Base-by-base conservation (phyloP, 2,888 invertebrate species). In the Bibio marci region DNA sequence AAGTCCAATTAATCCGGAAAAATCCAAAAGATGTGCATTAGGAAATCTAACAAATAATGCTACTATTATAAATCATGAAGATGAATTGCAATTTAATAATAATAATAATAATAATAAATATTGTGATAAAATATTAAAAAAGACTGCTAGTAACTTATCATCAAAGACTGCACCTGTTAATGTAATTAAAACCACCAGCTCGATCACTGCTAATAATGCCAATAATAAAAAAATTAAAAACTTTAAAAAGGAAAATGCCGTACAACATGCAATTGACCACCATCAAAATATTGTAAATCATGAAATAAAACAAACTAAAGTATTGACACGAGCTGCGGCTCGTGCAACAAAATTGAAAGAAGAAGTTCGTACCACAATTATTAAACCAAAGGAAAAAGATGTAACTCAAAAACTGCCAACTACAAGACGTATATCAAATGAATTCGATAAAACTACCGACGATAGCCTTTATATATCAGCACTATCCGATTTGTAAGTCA, bases 11-110 rank as follows among this genome's bases (percentile, higher is more conserved):
- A 83, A 80, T 59, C 77, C 80, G 54, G 73, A 72, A 47, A 71
- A 69, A 18, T 70, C 75, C 5, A 88, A 86, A 58, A 67, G 90
- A 50, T 80, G 83, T 31, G 90, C 87, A 3, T 73, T 91, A 53
- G 83, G 82, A 44, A 88, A 90, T 58, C 73, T 88, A 47, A 85
- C 86, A 37, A 87, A 86, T 62, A 78, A 75, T 45, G 59, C 64
- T 47, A 38, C 22, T 6, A 6, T 22, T 6, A 6, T 22, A 22
- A 22, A 22, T 22, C 4, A 22, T 22, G n/a, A n/a, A n/a, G n/a
- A n/a, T n/a, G n/a, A n/a, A n/a, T n/a, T n/a, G n/a, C n/a, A n/a
- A n/a, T n/a, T 35, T 14, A 35, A 33, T 40, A 25, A 10, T 10
- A 10, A 18, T 35, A 32, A 35, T 35, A 32, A 12, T 13, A 39